Evolutionary conservation across 2,113 vertebrate species (phyloP), one percentile per base, ranked within the genome.

Genomic region (Galeopterus variegatus): DNA sequence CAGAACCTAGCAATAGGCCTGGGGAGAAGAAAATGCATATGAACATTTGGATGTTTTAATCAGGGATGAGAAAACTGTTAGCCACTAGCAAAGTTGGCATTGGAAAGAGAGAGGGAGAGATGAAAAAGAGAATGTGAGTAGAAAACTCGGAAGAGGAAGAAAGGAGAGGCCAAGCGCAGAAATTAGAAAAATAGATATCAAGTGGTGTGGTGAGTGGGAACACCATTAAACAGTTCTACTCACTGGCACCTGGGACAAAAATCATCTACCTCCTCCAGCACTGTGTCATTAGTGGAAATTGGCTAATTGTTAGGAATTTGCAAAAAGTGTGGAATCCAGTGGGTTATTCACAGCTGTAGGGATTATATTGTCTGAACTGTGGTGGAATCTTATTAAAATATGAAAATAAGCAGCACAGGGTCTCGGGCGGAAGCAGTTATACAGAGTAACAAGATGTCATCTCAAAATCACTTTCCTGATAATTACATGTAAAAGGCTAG

Each of bases 381-480:
- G n/a, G 45, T 93, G 14, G 23, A 70, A 83, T 75, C 56, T 76
- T 70, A 90, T 88, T 92, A 97, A 96, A 93, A 93, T 80, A 88
- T 28, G 75, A 81, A 67, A 88, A 92, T 77, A 84, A 94, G 23
- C 13, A 73, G 52, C 33, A 48, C 33, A 82, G 69, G 31, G 45
- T 88, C 60, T 95, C 58, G 56, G 70, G 69, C 48, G 87, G 82
- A 81, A 81, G 23, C 19, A 75, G 60, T 84, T 33, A 36, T 33
- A 23, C 26, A 86, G n/a, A 92, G 36, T 41, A 87, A 41, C 41
- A 81, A 81, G 50, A 41, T 50, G 70, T 70, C 90, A 96, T 87
- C 70, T 95, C 52, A 41, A 80, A 97, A 90, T 94, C 33, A 79
- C 31, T 79, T 91, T 73, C 48, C 24, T 76, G 84, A 58, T 94